Evolutionary conservation across 2,113 vertebrate species (phyloP).

Genomic region (Zosterops lateralis): DNA sequence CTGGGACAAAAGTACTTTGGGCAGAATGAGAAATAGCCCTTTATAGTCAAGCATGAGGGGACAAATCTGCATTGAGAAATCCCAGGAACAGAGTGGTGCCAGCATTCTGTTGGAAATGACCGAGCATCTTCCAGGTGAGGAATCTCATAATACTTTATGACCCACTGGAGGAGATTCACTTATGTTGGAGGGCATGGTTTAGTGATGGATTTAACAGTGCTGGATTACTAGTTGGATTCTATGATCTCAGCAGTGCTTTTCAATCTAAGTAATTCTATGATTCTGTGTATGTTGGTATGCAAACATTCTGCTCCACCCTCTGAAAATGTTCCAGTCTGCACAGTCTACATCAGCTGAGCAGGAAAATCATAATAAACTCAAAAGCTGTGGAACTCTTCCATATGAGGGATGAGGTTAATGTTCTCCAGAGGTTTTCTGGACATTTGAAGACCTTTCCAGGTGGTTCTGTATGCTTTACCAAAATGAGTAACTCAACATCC

Average conservation of each 20-base stretch:
- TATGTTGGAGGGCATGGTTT: too few species aligned
- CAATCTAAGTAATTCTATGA: not conserved
- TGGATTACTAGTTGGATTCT: not conserved
- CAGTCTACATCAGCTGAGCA: not conserved
- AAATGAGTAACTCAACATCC: not conserved
- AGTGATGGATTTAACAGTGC: not conserved
- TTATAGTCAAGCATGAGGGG: not conserved
- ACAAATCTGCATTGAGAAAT: not conserved
- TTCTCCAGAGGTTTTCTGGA: not conserved
- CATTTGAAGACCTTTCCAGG: not conserved
- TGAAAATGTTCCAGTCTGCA: not conserved
- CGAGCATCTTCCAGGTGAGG: not conserved
- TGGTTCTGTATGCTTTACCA: not conserved
- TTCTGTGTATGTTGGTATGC: not conserved
- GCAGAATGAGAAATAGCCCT: not conserved
- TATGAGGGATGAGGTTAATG: not conserved
- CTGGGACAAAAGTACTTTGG: not conserved
- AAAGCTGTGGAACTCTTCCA: not conserved
- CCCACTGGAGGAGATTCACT: not conserved
- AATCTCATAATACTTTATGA: not conserved
- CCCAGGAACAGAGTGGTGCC: not conserved
- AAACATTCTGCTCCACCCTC: not conserved
- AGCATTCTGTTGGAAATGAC: not conserved
- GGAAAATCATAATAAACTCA: not conserved
- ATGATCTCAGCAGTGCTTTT: not conserved